phyloP scores from a whole-genome alignment of 30 jellyfish, hydroid and myxozoan species.

The Chrysaora quinquecirrha region DNA sequence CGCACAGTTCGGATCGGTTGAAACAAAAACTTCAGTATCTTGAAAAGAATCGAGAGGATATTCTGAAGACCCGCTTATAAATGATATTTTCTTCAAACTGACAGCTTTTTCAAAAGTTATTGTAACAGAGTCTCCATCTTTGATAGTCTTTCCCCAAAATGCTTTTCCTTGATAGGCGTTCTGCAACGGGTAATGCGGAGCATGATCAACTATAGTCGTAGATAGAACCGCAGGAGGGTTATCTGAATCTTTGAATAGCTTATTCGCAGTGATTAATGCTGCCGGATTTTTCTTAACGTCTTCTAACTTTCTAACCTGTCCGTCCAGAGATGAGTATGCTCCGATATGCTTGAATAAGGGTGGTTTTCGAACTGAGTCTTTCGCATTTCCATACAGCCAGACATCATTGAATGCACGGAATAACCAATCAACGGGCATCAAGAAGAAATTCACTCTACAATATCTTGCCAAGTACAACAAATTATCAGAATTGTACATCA shows the following conservation, averaged over 20 bases:
- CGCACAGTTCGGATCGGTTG: slow-evolving; percentile 45
- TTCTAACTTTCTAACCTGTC: slow-evolving; percentile 90
- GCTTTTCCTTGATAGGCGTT: slow-evolving; percentile 66
- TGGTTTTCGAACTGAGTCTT: slow-evolving; percentile 55
- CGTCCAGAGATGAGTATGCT: slow-evolving; percentile 84
- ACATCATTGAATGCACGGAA: slow-evolving; percentile 90
- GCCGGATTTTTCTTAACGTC: slow-evolving; percentile 61
- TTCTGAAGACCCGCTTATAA: slow-evolving; percentile 78
- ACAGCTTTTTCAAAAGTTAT: slow-evolving; percentile 43
- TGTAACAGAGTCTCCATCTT: slow-evolving; percentile 66
- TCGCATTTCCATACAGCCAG: slow-evolving; percentile 82
- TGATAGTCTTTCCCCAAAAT: slow-evolving; percentile 84
- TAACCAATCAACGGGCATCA: slow-evolving; percentile 98
- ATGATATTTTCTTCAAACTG: slow-evolving; percentile 45
- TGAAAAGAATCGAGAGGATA: slow-evolving; percentile 76
- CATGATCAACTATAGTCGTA: slow-evolving; percentile 74
- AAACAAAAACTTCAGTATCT: slow-evolving; percentile 64
- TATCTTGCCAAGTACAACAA: slow-evolving; percentile 70
- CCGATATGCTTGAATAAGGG: slow-evolving; percentile 93
- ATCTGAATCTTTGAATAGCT: slow-evolving; percentile 30
- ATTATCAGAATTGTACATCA: slow-evolving; percentile 84
- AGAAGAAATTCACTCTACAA: slow-evolving; percentile 77
- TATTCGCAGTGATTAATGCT: not conserved
- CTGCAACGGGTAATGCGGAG: slow-evolving; percentile 52
- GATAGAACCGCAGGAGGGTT: slow-evolving; percentile 74